Evolutionary conservation across 2,113 vertebrate species (phyloP), one percentile per base, ranked within the genome.

Genomic region (Pampusana beccarii): DNA sequence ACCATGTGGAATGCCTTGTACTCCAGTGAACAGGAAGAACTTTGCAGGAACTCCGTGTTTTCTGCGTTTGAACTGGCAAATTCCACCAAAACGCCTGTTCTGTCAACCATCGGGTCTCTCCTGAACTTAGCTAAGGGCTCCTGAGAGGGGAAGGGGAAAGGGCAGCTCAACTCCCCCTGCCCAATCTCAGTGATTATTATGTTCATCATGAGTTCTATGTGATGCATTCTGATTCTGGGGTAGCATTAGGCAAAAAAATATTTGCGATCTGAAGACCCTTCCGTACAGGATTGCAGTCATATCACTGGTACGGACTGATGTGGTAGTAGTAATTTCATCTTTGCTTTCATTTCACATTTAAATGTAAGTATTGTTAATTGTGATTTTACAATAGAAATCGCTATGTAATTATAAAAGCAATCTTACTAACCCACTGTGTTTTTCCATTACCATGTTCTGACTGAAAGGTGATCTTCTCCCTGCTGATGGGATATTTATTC

Each of bases 401-500:
- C 3, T 3, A 2, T 15, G 34, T 21, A 9, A n/a, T 56, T 34
- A 17, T 21, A 33, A 42, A 69, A 61, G 4, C 18, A 5, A 5
- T 28, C 36, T 80, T 36, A 46, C 34, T 91, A 60, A 95, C 33
- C 12, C 36, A 28, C 5, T 40, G 38, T 24, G 57, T 13, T 74
- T 96, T 77, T 77, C 34, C n/a, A 11, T 74, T 20, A 7, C 62
- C 5, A 3, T 79, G 16, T 73, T 87, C 86, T 91, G 53, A 38
- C 62, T 58, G 16, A 64, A 94, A 99, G 99, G 99, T 95, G 99
- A 99, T 97, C 99, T 99, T 24, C 99, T 99, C 48, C 99, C 99
- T 84, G 96, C 99, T 0, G 99, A 99, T 66, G 99, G 99, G 88
- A 96, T 99, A 82, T 98, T 99, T 97, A 99, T 99, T 96, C 99